Evolutionary conservation across 2,888 invertebrate species (phyloP).

Genomic region (Philopedon plagiatum): DNA sequence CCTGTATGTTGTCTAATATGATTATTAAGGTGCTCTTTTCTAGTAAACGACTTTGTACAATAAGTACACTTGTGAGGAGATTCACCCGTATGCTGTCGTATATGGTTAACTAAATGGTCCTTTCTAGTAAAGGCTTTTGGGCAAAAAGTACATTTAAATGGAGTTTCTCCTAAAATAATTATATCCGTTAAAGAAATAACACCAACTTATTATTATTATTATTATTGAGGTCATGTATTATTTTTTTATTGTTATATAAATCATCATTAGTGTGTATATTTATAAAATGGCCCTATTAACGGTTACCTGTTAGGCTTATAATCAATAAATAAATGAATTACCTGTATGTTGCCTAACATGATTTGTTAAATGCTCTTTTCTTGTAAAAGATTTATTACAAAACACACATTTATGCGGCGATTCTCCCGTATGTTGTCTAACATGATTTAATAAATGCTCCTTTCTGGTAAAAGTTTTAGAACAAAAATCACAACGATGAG

Average conservation of each 20-base stretch:
- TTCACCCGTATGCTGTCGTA: slow-evolving; percentile 79
- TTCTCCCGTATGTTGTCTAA: slow-evolving; percentile 85
- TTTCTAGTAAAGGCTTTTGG: slow-evolving; percentile 89
- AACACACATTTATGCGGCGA: slow-evolving; percentile 89
- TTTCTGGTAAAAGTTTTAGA: slow-evolving; percentile 85
- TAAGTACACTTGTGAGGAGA: slow-evolving; percentile 84
- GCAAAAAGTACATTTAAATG: slow-evolving; percentile 87
- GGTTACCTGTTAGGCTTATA: too few species aligned
- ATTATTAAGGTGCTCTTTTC: slow-evolving; percentile 85
- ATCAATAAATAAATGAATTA: too few species aligned
- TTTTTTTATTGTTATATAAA: too few species aligned
- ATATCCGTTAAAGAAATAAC: background rate
- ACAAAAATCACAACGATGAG: slow-evolving; percentile 84
- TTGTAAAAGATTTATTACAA: slow-evolving; percentile 89
- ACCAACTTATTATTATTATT: too few species aligned
- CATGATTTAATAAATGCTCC: slow-evolving; percentile 83
- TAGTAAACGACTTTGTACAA: slow-evolving; percentile 83
- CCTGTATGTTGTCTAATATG: slow-evolving; percentile 91
- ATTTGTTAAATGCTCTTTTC: slow-evolving; percentile 89
- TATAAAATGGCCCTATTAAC: too few species aligned
- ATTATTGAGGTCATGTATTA: too few species aligned
- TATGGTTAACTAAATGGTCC: slow-evolving; percentile 84
- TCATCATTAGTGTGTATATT: too few species aligned
- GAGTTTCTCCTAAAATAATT: slow-evolving; percentile 70
- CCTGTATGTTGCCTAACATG: slow-evolving; percentile 88